Conservation (phyloP, 2,888 invertebrate genomes). For the Hyles lineata region DNA sequence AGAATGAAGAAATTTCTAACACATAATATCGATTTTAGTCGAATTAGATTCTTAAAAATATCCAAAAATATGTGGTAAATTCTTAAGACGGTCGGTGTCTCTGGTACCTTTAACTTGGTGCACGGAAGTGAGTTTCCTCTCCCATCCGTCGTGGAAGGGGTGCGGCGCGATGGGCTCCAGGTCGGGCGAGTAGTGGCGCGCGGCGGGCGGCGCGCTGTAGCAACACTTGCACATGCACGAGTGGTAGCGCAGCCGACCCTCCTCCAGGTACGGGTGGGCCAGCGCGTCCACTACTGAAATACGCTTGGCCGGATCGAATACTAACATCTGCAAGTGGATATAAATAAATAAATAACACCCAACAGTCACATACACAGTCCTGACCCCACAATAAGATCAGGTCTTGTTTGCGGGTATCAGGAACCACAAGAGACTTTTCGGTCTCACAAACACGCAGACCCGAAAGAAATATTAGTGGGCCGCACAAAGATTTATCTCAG, state of each 20-base stretch:
- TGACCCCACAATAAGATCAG: too few relatives aligned
- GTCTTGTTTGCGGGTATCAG: too few relatives aligned
- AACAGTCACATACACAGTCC: too few relatives aligned
- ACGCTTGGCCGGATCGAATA: conserved; percentile 98
- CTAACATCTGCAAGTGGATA: conserved; percentile 92
- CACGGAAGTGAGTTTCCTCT: conserved; percentile 95
- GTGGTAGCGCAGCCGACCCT: conserved; percentile 98
- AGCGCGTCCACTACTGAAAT: conserved; percentile 97
- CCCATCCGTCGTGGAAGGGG: conserved; percentile 98
- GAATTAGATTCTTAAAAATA: too few relatives aligned
- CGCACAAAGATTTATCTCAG: too few relatives aligned
- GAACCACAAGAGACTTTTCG: too few relatives aligned
- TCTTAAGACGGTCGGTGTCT: not conserved
- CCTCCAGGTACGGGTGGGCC: conserved; percentile 98
- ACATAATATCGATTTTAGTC: too few relatives aligned
- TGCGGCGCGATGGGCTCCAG: conserved; percentile 96
- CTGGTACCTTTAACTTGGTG: conserved; percentile 97
- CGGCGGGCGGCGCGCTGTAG: conserved; percentile 84
- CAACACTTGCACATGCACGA: conserved; percentile 99
- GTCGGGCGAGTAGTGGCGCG: conserved; percentile 94
- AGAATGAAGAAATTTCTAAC: too few relatives aligned
- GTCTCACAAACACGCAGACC: too few relatives aligned
- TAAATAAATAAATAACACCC: too few relatives aligned
- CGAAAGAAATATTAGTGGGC: too few relatives aligned
- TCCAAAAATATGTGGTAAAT: not conserved